Conservation (phyloP, 35 echinoderm and acorn worm species). For the Apostichopus parvimensis region DNA sequence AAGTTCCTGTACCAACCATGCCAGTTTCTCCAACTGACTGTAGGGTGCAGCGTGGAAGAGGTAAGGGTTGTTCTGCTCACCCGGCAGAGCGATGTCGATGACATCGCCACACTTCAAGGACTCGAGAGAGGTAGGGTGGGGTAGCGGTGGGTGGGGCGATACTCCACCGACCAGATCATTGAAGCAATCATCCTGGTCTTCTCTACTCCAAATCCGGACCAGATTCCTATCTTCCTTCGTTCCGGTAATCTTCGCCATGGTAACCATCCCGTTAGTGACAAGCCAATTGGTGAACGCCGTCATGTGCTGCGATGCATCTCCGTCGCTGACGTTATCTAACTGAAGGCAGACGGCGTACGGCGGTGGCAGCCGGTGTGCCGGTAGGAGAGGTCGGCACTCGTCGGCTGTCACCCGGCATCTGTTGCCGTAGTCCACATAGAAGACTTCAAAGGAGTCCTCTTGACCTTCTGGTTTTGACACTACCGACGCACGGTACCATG, state of each 20-base stretch:
- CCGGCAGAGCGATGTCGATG: background rate
- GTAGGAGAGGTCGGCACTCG: background rate
- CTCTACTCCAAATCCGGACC: background rate
- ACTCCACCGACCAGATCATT: conserved; percentile 6
- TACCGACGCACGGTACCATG: conserved; percentile 17
- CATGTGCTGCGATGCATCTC: background rate
- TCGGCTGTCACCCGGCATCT: background rate
- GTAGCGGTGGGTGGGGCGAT: background rate
- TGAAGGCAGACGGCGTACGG: background rate
- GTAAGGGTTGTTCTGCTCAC: conserved; percentile 7
- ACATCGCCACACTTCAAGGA: background rate
- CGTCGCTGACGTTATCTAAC: conserved; percentile 1
- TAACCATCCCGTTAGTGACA: background rate
- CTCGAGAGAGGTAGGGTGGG: background rate
- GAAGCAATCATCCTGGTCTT: background rate
- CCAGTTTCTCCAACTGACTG: background rate
- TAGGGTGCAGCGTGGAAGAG: background rate
- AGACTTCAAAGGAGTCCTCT: conserved; percentile 2
- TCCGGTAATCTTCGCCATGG: background rate
- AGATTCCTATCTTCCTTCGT: background rate
- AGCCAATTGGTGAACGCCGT: background rate
- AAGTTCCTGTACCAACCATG: background rate
- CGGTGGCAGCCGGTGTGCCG: background rate
- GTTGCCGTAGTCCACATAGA: conserved; percentile 36
- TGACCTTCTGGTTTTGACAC: background rate